These are phyloP conservation scores for Zaprionus inermis DNA, from an alignment of 1,140 invertebrate species.

Conservation along the genomic window DNA sequence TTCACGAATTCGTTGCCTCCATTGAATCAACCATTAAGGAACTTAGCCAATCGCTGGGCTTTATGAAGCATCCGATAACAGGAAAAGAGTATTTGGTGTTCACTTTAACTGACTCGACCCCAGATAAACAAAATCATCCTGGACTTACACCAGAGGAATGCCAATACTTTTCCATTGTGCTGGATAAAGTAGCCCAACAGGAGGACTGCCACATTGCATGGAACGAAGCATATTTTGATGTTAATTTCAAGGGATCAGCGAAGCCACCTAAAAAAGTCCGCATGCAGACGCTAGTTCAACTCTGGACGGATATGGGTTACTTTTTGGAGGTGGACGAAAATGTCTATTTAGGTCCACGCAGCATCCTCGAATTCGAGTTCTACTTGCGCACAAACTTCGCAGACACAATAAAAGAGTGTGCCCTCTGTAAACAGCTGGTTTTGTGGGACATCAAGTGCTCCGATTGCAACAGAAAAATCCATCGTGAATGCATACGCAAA, in stretches of 20 bases:
- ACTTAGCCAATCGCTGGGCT: constrained; percentile 44
- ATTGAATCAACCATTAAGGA: constrained; percentile 46
- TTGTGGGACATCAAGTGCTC: constrained; percentile 65
- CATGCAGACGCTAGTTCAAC: constrained; percentile 52
- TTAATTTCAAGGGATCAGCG: constrained; percentile 1
- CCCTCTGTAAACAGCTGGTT: constrained; percentile 63
- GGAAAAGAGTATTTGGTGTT: constrained; percentile 64
- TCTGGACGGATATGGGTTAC: constrained; percentile 65
- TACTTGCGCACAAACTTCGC: constrained; percentile 53
- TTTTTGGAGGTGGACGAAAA: constrained; percentile 47
- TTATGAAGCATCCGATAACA: constrained; percentile 51
- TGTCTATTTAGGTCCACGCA: constrained; percentile 63
- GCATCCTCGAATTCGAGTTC: constrained; percentile 60
- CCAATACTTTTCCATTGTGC: constrained; percentile 59
- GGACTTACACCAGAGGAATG: constrained; percentile 57
- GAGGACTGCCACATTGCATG: constrained; percentile 52
- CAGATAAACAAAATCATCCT: constrained; percentile 45
- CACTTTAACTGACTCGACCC: constrained; percentile 53
- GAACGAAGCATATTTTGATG: constrained; percentile 55
- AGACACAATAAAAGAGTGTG: constrained; percentile 56
- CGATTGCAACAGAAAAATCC: constrained; percentile 53
- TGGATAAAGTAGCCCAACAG: constrained; percentile 54
- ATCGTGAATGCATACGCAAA: constrained; percentile 62
- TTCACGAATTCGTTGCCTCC: constrained; percentile 45
- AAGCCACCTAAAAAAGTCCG: constrained; percentile 51